Evolutionary conservation across 2,113 vertebrate species (phyloP), one percentile per base, ranked within the genome.

Genomic region (Tragelaphus buxtoni): DNA sequence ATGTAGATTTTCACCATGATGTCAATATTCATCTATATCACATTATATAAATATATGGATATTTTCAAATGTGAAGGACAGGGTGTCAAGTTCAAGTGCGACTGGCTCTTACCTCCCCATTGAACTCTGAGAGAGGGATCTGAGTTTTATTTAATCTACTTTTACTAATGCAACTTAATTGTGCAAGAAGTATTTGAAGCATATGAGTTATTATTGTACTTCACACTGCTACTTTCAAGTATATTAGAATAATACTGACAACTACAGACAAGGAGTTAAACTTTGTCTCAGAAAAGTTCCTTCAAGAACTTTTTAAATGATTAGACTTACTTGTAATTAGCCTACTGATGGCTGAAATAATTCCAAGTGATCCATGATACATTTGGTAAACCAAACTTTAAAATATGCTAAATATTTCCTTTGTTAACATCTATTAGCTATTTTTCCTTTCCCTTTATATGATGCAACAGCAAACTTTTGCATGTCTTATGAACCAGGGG

Each of bases 181-280:
- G 80, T 72, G 16, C 95, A 88, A 88, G 72, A 94, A 85, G 56
- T 55, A 90, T 92, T 80, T 79, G 90, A 94, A 84, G 85, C 92
- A 92, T 56, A 93, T 77, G 90, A 88, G 87, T 97, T 85, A 74
- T 65, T 85, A 74, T 65, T 91, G 47, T 92, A 92, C 82, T 92
- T 96, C 56, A 97, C 92, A 65, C n/a, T 47, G 88, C 88, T 97
- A 95, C 81, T 94, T 95, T 94, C 77, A 94, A 92, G 61, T 95
- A 93, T 56, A 95, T 77, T 77, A 84, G 90, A 88, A 82, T 92
- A 95, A 96, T 94, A 97, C 77, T 85, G 55, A 88, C 69, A 72
- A 60, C 74, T 88, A 97, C n/a, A 88, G 90, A 91, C 88, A 91
- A 84, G 86, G 86, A 97, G 77, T 89, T 91, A 96, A 93, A 74